Percentiles rank a stretch among this genome's conserved stretches.
Evolutionary conservation across 1,140 invertebrate genomes (phyloP).

Genomic region (Rhizoglyphus robini): DNA sequence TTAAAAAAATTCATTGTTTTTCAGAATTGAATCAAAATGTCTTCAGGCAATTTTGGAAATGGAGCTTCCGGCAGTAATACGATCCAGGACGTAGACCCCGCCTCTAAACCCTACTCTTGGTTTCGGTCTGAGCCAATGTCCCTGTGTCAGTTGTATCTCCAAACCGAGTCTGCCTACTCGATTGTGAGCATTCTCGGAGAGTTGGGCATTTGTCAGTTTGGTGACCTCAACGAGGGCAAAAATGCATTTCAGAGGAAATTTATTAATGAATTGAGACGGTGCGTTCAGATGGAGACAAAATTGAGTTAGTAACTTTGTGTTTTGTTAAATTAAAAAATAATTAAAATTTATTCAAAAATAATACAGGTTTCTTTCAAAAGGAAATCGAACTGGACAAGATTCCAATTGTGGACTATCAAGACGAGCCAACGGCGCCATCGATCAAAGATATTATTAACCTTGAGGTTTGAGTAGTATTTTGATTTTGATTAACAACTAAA

Average conservation of each 20-base stretch:
- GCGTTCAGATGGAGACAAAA: slow-evolving; percentile 38
- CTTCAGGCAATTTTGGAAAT: too few species aligned
- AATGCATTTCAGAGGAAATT: slow-evolving; percentile 82
- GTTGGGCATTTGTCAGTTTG: slow-evolving; percentile 73
- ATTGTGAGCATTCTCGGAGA: slow-evolving; percentile 77
- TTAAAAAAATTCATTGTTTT: too few species aligned
- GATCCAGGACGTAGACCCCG: too few species aligned
- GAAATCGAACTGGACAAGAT: slow-evolving; percentile 89
- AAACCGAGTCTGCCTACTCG: slow-evolving; percentile 66
- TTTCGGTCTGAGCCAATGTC: slow-evolving; percentile 40
- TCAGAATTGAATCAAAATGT: too few species aligned
- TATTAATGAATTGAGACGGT: slow-evolving; percentile 48
- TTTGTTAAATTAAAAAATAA: too few species aligned
- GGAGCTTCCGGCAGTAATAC: too few species aligned
- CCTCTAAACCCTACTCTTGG: too few species aligned
- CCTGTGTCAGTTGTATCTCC: slow-evolving; percentile 32
- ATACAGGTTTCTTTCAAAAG: slow-evolving; percentile 78
- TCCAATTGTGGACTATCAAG: slow-evolving; percentile 54
- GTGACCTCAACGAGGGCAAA: slow-evolving; percentile 68
- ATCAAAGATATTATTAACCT: slow-evolving; percentile 40
- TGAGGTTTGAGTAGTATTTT: too few species aligned
- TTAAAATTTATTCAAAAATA: too few species aligned
- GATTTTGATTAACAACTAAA: too few species aligned
- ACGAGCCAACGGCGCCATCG: slow-evolving; percentile 37
- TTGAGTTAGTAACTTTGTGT: too few species aligned